Percentiles rank a stretch among this genome's conserved stretches.
Evolutionary conservation across 1,140 invertebrate species (phyloP).

Genomic region (Anastrepha ludens): DNA sequence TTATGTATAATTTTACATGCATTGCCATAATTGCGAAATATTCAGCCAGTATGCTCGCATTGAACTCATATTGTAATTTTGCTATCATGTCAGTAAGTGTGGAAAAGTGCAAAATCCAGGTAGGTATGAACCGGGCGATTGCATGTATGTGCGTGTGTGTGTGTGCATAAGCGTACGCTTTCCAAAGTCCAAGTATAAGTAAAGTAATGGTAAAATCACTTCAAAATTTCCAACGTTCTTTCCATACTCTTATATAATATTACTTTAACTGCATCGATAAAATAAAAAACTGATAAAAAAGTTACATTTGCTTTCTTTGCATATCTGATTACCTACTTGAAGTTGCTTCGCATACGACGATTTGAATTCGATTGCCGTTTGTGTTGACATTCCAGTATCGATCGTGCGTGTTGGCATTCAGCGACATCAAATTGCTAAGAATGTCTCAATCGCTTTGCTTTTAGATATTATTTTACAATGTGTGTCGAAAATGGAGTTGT

Average conservation of each 20-base stretch:
- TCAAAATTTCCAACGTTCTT: neutral
- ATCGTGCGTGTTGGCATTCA: slow-evolving; percentile 32
- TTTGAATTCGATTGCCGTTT: slow-evolving; percentile 29
- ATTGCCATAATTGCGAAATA: no score
- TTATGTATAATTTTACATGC: no score
- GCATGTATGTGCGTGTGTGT: no score
- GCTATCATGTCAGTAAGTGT: no score
- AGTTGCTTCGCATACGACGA: neutral
- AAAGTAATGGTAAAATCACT: neutral
- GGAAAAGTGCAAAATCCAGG: no score
- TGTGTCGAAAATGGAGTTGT: slow-evolving; percentile 45
- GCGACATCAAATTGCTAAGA: slow-evolving; percentile 16
- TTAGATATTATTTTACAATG: slow-evolving; percentile 16
- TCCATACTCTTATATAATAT: neutral
- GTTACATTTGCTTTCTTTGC: no score
- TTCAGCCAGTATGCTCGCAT: no score
- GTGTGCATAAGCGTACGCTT: no score
- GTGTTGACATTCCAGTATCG: neutral
- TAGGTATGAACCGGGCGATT: no score
- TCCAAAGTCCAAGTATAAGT: no score
- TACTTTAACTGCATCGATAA: neutral
- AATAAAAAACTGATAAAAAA: no score
- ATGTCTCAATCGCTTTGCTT: slow-evolving; percentile 17
- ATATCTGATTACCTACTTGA: neutral
- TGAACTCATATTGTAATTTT: no score